These are phyloP conservation scores for Drosophila kohkoa DNA, from an alignment of 1,140 invertebrate genomes.

Conservation along the genomic window DNA sequence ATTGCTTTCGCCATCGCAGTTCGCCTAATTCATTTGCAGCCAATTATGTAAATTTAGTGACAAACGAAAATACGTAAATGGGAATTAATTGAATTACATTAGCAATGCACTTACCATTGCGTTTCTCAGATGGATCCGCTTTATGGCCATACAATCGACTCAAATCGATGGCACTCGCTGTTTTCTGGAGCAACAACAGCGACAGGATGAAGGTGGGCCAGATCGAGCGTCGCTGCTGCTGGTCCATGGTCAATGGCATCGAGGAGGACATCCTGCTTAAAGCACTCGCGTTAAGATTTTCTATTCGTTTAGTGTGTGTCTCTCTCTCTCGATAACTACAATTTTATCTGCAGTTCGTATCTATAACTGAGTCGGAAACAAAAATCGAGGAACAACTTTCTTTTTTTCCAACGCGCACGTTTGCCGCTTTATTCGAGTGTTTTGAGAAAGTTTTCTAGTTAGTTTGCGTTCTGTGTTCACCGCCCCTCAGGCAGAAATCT, in stretches of 20 bases:
- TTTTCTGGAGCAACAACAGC: constrained; percentile 63
- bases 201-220: constrained; percentile 71
- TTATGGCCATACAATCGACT: constrained; percentile 84
- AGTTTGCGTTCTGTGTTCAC: constrained; percentile 25
- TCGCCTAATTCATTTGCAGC: not conserved
- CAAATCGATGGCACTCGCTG: constrained; percentile 82
- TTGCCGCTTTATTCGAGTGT: constrained; percentile 72
- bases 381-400: constrained; percentile 32
- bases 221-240: constrained; percentile 56
- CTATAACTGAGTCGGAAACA: constrained; percentile 4
- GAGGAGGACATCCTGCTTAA: constrained; percentile 44
- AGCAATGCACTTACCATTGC: constrained; percentile 73
- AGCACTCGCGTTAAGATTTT: not conserved
- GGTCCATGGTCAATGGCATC: constrained; percentile 62
- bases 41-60: not conserved
- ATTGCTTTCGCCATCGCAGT: not conserved
- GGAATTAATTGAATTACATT: not conserved
- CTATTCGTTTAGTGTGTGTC: not conserved
- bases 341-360: constrained; percentile 3
- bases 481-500: constrained; percentile 5
- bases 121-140: constrained; percentile 77
- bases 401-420: constrained; percentile 57
- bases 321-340: constrained; percentile 3
- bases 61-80: not conserved
- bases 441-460: constrained; percentile 65